Evolutionary conservation across 2,797 vertebrate genomes (phyloP).

Genomic region (Enteromius fasciolatus): DNA sequence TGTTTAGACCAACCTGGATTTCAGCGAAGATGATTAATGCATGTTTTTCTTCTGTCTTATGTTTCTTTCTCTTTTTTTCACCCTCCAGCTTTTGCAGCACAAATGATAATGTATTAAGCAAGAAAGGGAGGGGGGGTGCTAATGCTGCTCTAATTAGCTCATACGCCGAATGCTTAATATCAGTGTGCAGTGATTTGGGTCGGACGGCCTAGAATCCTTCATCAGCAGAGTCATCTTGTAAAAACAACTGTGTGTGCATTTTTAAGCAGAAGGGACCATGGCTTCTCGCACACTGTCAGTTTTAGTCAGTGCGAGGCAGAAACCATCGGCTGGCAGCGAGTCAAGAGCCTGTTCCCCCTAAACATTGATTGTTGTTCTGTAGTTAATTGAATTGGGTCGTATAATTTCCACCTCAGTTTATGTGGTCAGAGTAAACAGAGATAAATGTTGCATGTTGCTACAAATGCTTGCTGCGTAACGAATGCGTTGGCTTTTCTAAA

Average conservation of each 20-base stretch:
- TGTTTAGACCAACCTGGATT: slow-evolving; percentile 57
- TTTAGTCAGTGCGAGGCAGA: not conserved
- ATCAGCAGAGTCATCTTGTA: slow-evolving; percentile 58
- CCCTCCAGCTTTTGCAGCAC: slow-evolving; percentile 58
- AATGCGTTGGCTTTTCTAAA: not conserved
- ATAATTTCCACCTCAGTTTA: slow-evolving; percentile 41
- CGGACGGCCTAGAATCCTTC: slow-evolving; percentile 55
- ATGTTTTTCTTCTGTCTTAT: slow-evolving; percentile 23
- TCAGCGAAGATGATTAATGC: slow-evolving; percentile 61
- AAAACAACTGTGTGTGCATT: slow-evolving; percentile 57
- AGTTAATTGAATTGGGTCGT: slow-evolving; percentile 39
- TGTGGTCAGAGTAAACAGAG: slow-evolving; percentile 10
- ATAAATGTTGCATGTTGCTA: slow-evolving; percentile 7
- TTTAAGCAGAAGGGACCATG: slow-evolving; percentile 40
- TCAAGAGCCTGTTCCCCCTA: slow-evolving; percentile 24
- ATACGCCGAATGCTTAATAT: slow-evolving; percentile 63
- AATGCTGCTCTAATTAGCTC: slow-evolving; percentile 70
- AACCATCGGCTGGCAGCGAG: slow-evolving; percentile 32
- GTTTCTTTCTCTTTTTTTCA: slow-evolving; percentile 50
- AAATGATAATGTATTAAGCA: slow-evolving; percentile 64
- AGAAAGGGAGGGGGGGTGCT: slow-evolving; percentile 43
- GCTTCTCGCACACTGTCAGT: slow-evolving; percentile 11
- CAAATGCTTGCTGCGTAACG: not conserved
- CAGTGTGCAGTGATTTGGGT: slow-evolving; percentile 57
- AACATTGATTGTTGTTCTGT: slow-evolving; percentile 23